These are phyloP conservation scores for Camelus dromedarius DNA, from an alignment of 2,113 vertebrate genomes.

Conservation along the genomic window DNA sequence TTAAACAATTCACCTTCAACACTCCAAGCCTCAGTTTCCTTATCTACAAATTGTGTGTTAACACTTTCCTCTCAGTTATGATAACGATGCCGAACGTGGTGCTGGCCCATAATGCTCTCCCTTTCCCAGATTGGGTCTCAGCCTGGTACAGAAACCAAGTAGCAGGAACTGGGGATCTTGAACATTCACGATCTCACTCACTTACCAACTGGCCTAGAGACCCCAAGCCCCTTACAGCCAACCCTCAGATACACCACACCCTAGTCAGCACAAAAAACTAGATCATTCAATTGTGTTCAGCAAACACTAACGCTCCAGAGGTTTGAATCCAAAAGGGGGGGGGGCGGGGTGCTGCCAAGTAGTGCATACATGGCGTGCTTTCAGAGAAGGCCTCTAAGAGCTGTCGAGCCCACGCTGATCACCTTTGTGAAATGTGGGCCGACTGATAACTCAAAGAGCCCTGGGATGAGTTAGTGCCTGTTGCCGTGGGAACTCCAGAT, in stretches of 20 bases:
- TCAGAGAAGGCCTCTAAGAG: conserved; percentile 79
- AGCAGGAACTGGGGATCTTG: conserved; percentile 14
- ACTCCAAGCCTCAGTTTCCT: conserved; percentile 50
- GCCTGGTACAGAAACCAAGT: conserved; percentile 42
- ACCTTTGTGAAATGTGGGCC: conserved; percentile 83
- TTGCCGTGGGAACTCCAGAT: conserved; percentile 86
- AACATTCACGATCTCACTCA: background rate
- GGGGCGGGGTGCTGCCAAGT: background rate
- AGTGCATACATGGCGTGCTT: conserved; percentile 71
- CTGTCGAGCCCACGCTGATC: conserved; percentile 82
- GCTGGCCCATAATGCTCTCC: background rate
- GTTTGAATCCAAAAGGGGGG: conserved; percentile 71
- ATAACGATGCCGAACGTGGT: conserved; percentile 21
- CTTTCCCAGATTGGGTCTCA: conserved; percentile 23
- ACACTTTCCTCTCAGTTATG: conserved; percentile 19
- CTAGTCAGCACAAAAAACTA: conserved; percentile 70
- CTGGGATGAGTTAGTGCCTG: conserved; percentile 81
- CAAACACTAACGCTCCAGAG: conserved; percentile 75
- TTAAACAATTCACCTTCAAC: conserved; percentile 38
- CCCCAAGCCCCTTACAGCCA: conserved; percentile 36
- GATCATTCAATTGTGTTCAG: conserved; percentile 74
- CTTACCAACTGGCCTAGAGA: conserved; percentile 44
- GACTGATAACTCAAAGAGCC: conserved; percentile 83
- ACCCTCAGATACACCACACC: conserved; percentile 57
- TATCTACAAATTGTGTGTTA: conserved; percentile 18